Base-by-base conservation (phyloP, 2,113 vertebrate species). In the Pavo muticus region DNA sequence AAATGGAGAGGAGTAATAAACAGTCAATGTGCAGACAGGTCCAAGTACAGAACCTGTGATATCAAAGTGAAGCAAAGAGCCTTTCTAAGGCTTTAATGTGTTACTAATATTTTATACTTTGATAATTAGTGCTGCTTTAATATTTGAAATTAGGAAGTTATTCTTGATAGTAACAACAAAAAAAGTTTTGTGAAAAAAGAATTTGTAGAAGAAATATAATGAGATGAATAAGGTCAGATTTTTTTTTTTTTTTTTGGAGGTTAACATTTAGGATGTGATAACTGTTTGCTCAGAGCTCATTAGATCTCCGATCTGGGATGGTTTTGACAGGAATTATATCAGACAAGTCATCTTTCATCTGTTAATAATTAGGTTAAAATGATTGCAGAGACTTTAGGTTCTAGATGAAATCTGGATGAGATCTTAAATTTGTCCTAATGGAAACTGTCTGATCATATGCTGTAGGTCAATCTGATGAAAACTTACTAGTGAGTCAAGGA, bases 331-430 rank as follows among this genome's bases (percentile, higher is more conserved):
- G 37, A 87, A 95, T 94, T 90, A 47, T 77, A 37, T 79, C 74
- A 80, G 60, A 96, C 60, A 70, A 93, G 68, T 67, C 50, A 78
- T 87, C 25, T 89, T 93, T 91, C 48, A 80, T 89, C 48, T 64
- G 14, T 39, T 85, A 89, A 52, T 60, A 89, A 91, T 82, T 32
- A 87, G 57, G 20, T 93, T 93, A 83, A 65, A 83, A 37, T 60
- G 44, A 94, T 9, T 89, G 71, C 48, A 78, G 70, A 59, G 88
- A 72, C 29, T 91, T 75, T 75, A 83, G 60, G 27, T 67, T 86
- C 45, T 94, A 77, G 67, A 87, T 68, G 7, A 94, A 90, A 93
- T 67, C n/a, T n/a, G 21, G 91, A 94, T 82, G 94, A 68, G 52
- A 56, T 70, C 37, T 91, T 94, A 70, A 67, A 45, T 60, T 61